Evolutionary conservation across 2,888 invertebrate genomes (phyloP).

Genomic region (Latheticus oryzae): DNA sequence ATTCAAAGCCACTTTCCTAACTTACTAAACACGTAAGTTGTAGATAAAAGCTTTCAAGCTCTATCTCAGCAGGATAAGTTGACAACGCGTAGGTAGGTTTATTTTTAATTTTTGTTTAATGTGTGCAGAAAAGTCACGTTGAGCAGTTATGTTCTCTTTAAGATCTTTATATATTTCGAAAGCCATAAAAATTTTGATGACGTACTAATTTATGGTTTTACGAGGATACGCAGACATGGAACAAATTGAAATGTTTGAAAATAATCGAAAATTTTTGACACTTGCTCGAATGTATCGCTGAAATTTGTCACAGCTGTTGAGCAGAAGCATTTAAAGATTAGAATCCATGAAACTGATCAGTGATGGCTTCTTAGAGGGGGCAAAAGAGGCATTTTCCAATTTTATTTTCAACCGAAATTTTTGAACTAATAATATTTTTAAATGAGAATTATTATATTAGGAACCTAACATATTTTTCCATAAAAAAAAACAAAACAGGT

Average conservation of each 20-base stretch:
- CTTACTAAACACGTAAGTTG: slow-evolving; percentile 50
- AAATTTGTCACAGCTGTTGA: no score
- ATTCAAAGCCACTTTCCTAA: slow-evolving; percentile 49
- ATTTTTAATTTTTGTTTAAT: slow-evolving; percentile 31
- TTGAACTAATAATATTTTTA: no score
- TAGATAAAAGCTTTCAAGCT: slow-evolving; percentile 42
- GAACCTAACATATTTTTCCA: no score
- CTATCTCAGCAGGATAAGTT: slow-evolving; percentile 35
- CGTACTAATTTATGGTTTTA: slow-evolving; percentile 25
- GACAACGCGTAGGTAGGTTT: slow-evolving; percentile 27
- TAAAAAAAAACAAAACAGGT: no score
- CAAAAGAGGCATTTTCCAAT: no score
- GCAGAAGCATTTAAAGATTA: no score
- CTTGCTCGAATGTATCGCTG: no score
- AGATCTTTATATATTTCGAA: slow-evolving; percentile 26
- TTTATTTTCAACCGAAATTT: no score
- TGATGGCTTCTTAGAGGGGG: no score
- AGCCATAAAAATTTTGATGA: slow-evolving; percentile 24
- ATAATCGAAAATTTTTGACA: not conserved
- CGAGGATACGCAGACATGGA: slow-evolving; percentile 7
- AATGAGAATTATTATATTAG: no score
- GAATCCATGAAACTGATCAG: no score
- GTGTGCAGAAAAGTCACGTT: slow-evolving; percentile 15
- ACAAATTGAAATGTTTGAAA: slow-evolving; percentile 5
- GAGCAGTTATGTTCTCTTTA: slow-evolving; percentile 8